A percentile compares a stretch with the other conserved stretches of the same genome.
These are phyloP conservation scores for Umimayanthus kanabou DNA, from an alignment of 92 coral and sea anemone species.

Conservation along the genomic window DNA sequence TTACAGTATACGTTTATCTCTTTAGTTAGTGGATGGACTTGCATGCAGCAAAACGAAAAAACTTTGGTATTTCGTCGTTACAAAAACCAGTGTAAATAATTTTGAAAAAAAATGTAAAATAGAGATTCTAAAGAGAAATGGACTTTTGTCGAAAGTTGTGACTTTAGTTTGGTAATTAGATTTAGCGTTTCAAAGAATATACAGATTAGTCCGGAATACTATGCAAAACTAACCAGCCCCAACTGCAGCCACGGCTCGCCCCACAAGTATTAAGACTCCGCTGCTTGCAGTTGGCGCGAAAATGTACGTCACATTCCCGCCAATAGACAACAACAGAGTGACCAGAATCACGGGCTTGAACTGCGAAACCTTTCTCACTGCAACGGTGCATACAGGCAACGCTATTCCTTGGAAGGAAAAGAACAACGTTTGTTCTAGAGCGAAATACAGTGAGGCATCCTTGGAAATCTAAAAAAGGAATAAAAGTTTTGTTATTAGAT, in stretches of 20 bases:
- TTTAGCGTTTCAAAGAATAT: too few species aligned
- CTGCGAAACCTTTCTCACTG: constrained; percentile 18
- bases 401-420: constrained; percentile 37
- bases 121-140: too few species aligned
- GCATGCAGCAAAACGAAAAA: too few species aligned
- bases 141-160: too few species aligned
- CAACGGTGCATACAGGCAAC: constrained; percentile 18
- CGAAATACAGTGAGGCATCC: constrained; percentile 17
- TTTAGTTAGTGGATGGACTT: too few species aligned
- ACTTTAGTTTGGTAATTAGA: too few species aligned
- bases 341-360: constrained; percentile 26
- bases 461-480: not conserved
- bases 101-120: too few species aligned
- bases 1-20: too few species aligned
- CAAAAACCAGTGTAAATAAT: too few species aligned
- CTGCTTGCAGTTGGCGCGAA: not conserved
- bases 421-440: constrained; percentile 17
- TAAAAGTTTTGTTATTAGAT: not conserved
- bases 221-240: constrained; percentile 32
- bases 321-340: constrained; percentile 17
- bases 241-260: constrained; percentile 35
- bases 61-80: too few species aligned
- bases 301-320: constrained; percentile 33
- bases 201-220: too few species aligned
- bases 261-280: constrained; percentile 7